A percentile compares a stretch with the other conserved stretches of the same genome.
These are phyloP conservation scores for Philopedon plagiatum DNA, from an alignment of 2,888 invertebrate species.

Conservation along the genomic window DNA sequence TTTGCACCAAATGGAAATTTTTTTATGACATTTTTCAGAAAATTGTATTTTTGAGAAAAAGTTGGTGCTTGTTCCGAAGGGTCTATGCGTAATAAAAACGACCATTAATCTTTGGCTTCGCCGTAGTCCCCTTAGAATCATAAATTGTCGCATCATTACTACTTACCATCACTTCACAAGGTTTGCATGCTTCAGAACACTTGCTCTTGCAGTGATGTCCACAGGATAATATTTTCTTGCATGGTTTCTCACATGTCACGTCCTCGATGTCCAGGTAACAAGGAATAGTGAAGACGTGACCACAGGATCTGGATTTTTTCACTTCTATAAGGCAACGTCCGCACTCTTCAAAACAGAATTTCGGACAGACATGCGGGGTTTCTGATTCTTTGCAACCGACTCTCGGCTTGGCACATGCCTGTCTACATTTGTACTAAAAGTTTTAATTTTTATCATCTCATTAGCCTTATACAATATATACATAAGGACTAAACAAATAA, in stretches of 20 bases:
- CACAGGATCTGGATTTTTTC: constrained; percentile 70
- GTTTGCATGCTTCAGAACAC: constrained; percentile 70
- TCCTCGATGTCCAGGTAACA: constrained; percentile 69
- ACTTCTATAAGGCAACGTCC: constrained; percentile 69
- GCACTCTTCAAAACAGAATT: constrained; percentile 71
- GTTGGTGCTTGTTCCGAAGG: too few relatives aligned
- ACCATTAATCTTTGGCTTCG: too few relatives aligned
- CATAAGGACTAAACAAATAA: too few relatives aligned
- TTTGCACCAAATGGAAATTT: too few relatives aligned
- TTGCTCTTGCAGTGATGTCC: constrained; percentile 71
- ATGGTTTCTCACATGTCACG: constrained; percentile 68
- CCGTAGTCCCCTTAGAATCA: too few relatives aligned
- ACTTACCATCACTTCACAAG: constrained; percentile 69
- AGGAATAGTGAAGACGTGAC: constrained; percentile 66
- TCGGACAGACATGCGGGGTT: constrained; percentile 55
- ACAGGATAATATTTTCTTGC: constrained; percentile 69
- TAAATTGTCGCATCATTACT: too few relatives aligned
- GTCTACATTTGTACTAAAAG: constrained; percentile 71
- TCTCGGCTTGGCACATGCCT: constrained; percentile 68
- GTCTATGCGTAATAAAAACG: too few relatives aligned
- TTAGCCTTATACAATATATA: too few relatives aligned
- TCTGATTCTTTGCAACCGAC: constrained; percentile 67
- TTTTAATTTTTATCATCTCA: too few relatives aligned
- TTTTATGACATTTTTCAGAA: too few relatives aligned
- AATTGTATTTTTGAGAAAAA: too few relatives aligned